phyloP scores from a whole-genome alignment of 2,888 invertebrate genomes.

The Pocota personata region DNA sequence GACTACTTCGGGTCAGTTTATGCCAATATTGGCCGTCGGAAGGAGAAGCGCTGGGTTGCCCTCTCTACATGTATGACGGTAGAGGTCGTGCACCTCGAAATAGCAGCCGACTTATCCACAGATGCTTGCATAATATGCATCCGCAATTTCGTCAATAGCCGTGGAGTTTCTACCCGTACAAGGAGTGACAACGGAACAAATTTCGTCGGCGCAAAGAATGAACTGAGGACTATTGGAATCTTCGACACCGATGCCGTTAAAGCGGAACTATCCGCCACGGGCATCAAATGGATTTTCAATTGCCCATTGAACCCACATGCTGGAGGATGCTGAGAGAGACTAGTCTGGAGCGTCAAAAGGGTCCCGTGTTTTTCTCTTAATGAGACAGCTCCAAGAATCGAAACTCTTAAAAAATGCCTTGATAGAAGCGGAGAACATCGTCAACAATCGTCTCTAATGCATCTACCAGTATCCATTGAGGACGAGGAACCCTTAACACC shows the following conservation, averaged over 20 bases:
- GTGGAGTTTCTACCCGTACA: slow-evolving; percentile 26
- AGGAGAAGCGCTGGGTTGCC: too few relatives aligned
- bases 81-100: too few relatives aligned
- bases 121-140: slow-evolving; percentile 59
- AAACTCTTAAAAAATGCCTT: background rate
- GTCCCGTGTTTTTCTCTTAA: background rate
- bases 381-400: background rate
- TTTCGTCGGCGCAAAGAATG: slow-evolving; percentile 49
- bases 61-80: too few relatives aligned
- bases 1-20: too few relatives aligned
- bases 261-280: background rate
- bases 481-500: slow-evolving; percentile 28
- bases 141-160: slow-evolving; percentile 56
- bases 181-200: slow-evolving; percentile 40
- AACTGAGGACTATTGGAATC: too few relatives aligned
- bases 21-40: too few relatives aligned
- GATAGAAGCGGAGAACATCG: too few relatives aligned
- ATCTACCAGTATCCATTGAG: background rate
- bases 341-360: too few relatives aligned
- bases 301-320: slow-evolving; percentile 23
- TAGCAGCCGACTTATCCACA: slow-evolving; percentile 31
- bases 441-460: too few relatives aligned
- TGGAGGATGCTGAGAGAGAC: too few relatives aligned
- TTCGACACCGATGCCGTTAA: slow-evolving; percentile 13
- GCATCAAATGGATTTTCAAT: slow-evolving; percentile 32